phyloP scores from a whole-genome alignment of 2,888 invertebrate species.

The Clepsis dumicolana region DNA sequence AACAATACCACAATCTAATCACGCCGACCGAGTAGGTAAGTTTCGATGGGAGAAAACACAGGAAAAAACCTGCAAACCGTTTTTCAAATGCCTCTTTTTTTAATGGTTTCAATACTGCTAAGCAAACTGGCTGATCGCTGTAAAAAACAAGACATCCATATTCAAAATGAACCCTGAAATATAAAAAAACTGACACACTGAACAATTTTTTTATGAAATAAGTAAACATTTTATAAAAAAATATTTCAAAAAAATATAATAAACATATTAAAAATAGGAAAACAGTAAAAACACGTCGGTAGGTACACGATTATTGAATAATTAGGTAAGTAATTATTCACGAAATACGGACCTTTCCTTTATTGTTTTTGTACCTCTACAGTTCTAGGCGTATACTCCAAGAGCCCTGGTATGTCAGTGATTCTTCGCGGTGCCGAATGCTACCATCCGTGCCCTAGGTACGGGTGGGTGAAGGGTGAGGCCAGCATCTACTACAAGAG shows the following conservation, averaged over 20 bases:
- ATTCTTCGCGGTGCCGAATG: slow-evolving; percentile 72
- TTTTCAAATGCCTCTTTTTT: too few relatives aligned
- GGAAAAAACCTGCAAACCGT: too few relatives aligned
- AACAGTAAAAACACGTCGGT: slow-evolving; percentile 29
- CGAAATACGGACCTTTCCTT: too few relatives aligned
- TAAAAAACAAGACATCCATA: neutral
- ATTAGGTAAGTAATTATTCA: too few relatives aligned
- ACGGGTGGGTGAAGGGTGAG: slow-evolving; percentile 70
- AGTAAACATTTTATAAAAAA: slow-evolving; percentile 14
- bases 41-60: too few relatives aligned
- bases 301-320: slow-evolving; percentile 6
- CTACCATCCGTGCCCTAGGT: slow-evolving; percentile 64
- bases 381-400: neutral
- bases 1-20: too few relatives aligned
- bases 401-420: slow-evolving; percentile 57
- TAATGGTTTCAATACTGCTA: neutral
- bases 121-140: neutral
- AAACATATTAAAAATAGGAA: slow-evolving; percentile 28
- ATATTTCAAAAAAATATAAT: slow-evolving; percentile 10
- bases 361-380: neutral
- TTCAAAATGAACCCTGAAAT: too few relatives aligned
- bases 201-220: slow-evolving; percentile 20
- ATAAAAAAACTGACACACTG: slow-evolving; percentile 23
- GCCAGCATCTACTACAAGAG: slow-evolving; percentile 76
- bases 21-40: too few relatives aligned